phyloP scores from a whole-genome alignment of 2,888 invertebrate species.

The Eulithis testata region DNA sequence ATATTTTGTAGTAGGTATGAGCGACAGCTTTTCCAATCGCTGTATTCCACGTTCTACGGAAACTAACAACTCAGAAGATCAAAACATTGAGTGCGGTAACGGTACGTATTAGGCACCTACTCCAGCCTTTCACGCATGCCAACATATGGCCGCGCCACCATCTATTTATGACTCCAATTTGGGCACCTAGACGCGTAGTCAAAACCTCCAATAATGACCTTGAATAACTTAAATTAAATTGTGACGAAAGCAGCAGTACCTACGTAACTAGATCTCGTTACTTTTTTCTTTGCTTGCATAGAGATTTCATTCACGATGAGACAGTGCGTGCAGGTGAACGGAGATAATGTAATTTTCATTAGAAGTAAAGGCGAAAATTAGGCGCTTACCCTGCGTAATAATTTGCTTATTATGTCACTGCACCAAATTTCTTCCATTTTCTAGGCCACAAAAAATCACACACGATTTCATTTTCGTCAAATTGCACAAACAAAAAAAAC shows the following conservation, averaged over 20 bases:
- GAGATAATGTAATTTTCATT: slow-evolving; percentile 33
- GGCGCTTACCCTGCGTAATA: slow-evolving; percentile 68
- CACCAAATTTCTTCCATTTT: slow-evolving; percentile 84
- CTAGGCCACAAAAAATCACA: slow-evolving; percentile 79
- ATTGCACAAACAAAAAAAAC: slow-evolving; percentile 83
- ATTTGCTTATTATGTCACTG: slow-evolving; percentile 76
- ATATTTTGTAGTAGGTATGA: not conserved
- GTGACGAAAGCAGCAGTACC: slow-evolving; percentile 60
- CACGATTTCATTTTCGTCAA: slow-evolving; percentile 82
- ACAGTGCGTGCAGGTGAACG: slow-evolving; percentile 36
- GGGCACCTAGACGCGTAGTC: slow-evolving; percentile 50
- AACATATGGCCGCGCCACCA: slow-evolving; percentile 75
- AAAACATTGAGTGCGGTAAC: slow-evolving; percentile 63
- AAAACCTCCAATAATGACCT: slow-evolving; percentile 64
- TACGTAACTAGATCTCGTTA: slow-evolving; percentile 62
- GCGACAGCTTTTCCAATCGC: slow-evolving; percentile 50
- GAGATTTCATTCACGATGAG: slow-evolving; percentile 46
- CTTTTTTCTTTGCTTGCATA: slow-evolving; percentile 64
- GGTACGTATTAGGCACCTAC: slow-evolving; percentile 58
- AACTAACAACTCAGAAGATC: slow-evolving; percentile 47
- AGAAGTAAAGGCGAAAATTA: slow-evolving; percentile 26
- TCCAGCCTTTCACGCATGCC: slow-evolving; percentile 68
- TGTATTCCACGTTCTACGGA: slow-evolving; percentile 48
- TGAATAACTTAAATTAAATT: slow-evolving; percentile 63
- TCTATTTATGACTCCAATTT: slow-evolving; percentile 66